phyloP scores from a whole-genome alignment of 2,797 vertebrate species.

The Manis javanica region DNA sequence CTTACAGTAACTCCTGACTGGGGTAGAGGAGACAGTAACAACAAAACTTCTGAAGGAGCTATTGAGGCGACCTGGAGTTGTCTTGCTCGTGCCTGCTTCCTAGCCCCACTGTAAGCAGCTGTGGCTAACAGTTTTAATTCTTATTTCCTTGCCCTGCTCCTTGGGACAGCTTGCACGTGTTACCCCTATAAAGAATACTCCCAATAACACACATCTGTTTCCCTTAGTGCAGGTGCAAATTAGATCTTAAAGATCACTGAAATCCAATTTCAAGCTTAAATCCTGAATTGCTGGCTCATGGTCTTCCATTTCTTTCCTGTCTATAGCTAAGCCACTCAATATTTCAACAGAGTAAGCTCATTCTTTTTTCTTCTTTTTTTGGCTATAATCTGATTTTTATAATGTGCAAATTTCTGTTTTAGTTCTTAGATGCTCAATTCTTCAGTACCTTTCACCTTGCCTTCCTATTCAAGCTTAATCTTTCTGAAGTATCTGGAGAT shows the following conservation, averaged over 20 bases:
- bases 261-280: conserved; percentile 17
- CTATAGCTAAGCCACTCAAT: conserved; percentile 44
- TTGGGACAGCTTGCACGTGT: conserved; percentile 55
- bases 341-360: conserved; percentile 52
- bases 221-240: conserved; percentile 66
- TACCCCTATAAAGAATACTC: conserved; percentile 66
- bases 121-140: not conserved
- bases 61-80: conserved; percentile 44
- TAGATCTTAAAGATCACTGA: conserved; percentile 48
- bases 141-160: conserved; percentile 65
- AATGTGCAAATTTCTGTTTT: not conserved
- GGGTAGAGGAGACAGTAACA: not conserved
- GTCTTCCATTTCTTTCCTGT: conserved; percentile 59
- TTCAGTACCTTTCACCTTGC: fast-evolving
- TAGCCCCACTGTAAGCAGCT: not conserved
- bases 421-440: conserved; percentile 4
- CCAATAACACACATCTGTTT: conserved; percentile 39
- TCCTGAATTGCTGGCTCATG: conserved; percentile 68
- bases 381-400: conserved; percentile 61
- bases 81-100: conserved; percentile 56
- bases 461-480: conserved; percentile 13
- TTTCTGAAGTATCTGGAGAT: conserved; percentile 46
- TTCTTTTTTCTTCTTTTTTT: not conserved
- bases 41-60: conserved; percentile 3
- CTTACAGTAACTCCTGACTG: conserved; percentile 60